Evolutionary conservation across 1,140 invertebrate species (phyloP).

Genomic region (Ladona fulva): DNA sequence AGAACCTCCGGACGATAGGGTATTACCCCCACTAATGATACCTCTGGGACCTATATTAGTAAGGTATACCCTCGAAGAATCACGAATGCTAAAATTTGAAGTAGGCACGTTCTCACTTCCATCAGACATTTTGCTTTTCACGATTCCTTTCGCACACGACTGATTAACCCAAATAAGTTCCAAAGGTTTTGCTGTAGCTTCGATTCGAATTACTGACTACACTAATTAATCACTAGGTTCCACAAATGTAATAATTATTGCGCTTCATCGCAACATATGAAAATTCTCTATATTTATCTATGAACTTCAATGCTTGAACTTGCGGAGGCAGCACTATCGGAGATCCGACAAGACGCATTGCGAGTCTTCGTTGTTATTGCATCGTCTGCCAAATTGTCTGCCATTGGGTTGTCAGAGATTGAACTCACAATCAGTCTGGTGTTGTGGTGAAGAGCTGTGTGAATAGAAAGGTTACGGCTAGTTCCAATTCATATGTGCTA

Average conservation of each 20-base stretch:
- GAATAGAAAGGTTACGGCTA: background rate
- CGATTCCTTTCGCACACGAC: no score
- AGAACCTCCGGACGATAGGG: background rate
- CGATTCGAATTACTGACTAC: no score
- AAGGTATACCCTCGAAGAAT: background rate
- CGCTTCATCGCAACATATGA: no score
- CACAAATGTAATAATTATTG: no score
- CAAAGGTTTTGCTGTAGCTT: no score
- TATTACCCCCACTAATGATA: background rate
- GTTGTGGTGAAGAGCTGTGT: background rate
- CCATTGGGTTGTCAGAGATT: background rate
- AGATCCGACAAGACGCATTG: background rate
- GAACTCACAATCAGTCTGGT: background rate
- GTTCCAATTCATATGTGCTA: background rate
- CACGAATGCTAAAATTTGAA: background rate
- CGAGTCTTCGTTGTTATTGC: background rate
- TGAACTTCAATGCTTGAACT: background rate
- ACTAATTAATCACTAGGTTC: no score
- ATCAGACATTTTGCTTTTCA: background rate
- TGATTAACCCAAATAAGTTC: no score
- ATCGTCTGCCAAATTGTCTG: constrained; percentile 4
- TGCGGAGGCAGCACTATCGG: background rate
- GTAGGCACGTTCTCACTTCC: background rate
- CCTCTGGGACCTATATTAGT: background rate
- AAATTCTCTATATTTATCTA: no score